phyloP scores from a whole-genome alignment of 2,797 vertebrate genomes.

The Muscicapa striata region DNA sequence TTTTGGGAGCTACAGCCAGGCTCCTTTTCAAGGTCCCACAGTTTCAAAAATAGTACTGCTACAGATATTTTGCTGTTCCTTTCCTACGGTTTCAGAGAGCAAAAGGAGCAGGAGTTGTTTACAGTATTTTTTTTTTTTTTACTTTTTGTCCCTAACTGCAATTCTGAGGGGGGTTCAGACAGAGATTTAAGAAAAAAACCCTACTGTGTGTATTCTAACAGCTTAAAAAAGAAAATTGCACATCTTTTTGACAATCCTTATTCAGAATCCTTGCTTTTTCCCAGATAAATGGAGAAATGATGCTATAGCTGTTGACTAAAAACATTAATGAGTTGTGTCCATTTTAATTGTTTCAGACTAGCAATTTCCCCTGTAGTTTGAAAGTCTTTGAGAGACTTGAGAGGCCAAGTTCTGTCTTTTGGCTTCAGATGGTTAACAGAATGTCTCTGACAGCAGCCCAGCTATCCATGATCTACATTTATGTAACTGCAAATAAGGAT shows the following conservation, averaged over 20 bases:
- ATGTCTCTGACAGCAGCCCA: background rate
- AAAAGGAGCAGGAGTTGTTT: background rate
- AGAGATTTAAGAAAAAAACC: background rate
- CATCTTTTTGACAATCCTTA: background rate
- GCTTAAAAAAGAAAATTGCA: background rate
- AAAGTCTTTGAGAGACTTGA: background rate
- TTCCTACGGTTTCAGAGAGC: background rate
- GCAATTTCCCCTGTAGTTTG: background rate
- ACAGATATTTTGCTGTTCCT: background rate
- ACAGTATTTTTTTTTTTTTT: background rate
- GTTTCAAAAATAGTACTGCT: background rate
- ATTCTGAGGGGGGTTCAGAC: background rate
- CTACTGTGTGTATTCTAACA: background rate
- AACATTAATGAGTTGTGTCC: background rate
- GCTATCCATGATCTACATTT: background rate
- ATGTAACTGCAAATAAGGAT: background rate
- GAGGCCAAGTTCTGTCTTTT: background rate
- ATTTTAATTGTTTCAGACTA: slow-evolving; percentile 11
- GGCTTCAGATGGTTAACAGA: background rate
- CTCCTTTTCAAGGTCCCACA: background rate
- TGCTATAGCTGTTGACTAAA: background rate
- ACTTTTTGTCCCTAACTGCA: background rate
- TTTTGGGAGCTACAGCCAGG: background rate
- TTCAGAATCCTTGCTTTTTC: background rate
- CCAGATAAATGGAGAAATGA: background rate